Conservation (phyloP, 2,113 vertebrate species). For the Formicarius rufipectus region DNA sequence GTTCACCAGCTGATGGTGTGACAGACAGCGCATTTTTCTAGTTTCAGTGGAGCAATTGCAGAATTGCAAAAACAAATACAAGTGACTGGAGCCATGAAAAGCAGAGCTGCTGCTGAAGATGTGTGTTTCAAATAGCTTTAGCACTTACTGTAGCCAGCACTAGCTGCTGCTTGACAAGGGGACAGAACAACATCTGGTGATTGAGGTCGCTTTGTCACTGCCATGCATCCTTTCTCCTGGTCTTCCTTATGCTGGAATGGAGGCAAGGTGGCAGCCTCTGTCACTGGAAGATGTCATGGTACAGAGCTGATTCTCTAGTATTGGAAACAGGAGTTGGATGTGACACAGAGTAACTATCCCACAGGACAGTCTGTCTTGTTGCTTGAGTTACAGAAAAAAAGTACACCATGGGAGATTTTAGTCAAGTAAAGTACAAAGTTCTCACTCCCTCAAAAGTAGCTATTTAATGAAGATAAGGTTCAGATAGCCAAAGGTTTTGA, state of each 20-base stretch:
- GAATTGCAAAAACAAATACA: not conserved
- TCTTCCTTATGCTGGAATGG: not conserved
- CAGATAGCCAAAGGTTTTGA: not conserved
- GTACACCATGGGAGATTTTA: accelerated
- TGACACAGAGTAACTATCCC: not conserved
- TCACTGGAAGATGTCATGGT: not conserved
- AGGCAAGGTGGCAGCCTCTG: not conserved
- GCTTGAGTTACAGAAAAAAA: not conserved
- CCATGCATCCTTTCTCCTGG: not conserved
- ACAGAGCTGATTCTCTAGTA: not conserved
- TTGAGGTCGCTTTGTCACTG: not conserved
- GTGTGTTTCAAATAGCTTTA: not conserved
- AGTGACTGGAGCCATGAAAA: not conserved
- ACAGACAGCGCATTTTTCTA: slow-evolving; percentile 15
- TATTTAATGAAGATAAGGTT: not conserved
- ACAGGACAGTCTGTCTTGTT: not conserved
- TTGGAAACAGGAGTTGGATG: not conserved
- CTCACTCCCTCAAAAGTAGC: not conserved
- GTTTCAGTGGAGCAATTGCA: not conserved
- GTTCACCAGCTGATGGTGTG: slow-evolving; percentile 6
- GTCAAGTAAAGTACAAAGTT: not conserved
- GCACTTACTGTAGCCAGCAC: not conserved
- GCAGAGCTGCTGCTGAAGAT: not conserved
- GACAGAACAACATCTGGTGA: not conserved
- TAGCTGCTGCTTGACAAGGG: not conserved